Evolutionary conservation across 1,140 invertebrate species (phyloP).

Genomic region (Zaprionus nigranus): DNA sequence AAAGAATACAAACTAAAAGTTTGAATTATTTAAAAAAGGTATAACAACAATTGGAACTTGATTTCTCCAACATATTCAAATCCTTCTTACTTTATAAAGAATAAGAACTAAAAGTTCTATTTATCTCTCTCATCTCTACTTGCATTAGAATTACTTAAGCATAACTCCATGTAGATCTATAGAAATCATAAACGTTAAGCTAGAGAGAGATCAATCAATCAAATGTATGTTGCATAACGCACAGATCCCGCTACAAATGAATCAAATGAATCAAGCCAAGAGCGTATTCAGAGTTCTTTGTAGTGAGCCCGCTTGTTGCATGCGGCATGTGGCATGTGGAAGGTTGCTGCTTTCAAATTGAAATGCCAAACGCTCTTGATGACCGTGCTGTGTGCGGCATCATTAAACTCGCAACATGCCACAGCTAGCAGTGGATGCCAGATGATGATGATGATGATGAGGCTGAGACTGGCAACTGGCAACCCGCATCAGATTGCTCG

Average conservation of each 20-base stretch:
- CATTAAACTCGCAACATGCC: slow-evolving; percentile 59
- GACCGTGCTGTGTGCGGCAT: slow-evolving; percentile 63
- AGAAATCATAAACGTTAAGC: not conserved
- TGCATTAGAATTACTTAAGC: not conserved
- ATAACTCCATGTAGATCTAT: not conserved
- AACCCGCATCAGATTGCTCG: slow-evolving; percentile 28
- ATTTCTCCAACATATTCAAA: too few relatives aligned
- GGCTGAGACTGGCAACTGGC: slow-evolving; percentile 10
- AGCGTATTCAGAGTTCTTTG: slow-evolving; percentile 29
- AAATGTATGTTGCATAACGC: not conserved
- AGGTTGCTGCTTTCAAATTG: slow-evolving; percentile 64
- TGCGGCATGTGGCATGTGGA: slow-evolving; percentile 47
- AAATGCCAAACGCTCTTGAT: slow-evolving; percentile 77
- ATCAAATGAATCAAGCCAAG: not conserved
- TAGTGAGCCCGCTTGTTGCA: slow-evolving; percentile 23
- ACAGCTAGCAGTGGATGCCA: not conserved
- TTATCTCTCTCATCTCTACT: fast-evolving
- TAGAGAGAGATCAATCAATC: not conserved
- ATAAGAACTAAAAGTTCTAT: too few relatives aligned
- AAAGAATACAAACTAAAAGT: too few relatives aligned
- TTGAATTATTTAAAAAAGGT: not conserved
- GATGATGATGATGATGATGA: slow-evolving; percentile 34
- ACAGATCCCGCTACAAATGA: not conserved
- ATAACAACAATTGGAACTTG: not conserved
- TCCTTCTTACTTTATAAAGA: too few relatives aligned